Percentiles rank a stretch among this genome's conserved stretches.
Conservation (phyloP, 1,140 invertebrate genomes). For the Trichogramma pretiosum region DNA sequence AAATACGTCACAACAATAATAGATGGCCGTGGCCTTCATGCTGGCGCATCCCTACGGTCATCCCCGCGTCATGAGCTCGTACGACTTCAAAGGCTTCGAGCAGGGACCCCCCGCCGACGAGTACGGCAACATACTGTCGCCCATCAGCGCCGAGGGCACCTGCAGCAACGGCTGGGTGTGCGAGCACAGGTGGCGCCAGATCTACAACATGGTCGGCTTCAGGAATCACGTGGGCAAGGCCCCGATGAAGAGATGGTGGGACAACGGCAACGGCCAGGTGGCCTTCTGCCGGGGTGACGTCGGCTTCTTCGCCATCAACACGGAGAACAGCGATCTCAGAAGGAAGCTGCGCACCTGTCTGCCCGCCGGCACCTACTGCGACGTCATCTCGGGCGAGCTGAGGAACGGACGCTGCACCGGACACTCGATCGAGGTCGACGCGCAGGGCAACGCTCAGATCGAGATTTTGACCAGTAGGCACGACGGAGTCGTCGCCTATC, state of each 20-base stretch:
- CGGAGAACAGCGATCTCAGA: constrained; percentile 50
- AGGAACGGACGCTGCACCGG: constrained; percentile 50
- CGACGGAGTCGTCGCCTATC: constrained; percentile 59
- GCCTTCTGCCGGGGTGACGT: constrained; percentile 61
- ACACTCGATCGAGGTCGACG: constrained; percentile 47
- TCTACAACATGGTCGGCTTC: constrained; percentile 72
- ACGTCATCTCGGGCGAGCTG: constrained; percentile 61
- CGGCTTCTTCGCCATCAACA: constrained; percentile 69
- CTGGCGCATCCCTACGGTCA: neutral
- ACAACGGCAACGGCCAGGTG: constrained; percentile 63
- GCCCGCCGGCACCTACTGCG: constrained; percentile 72
- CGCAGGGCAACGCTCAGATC: constrained; percentile 47
- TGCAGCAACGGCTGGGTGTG: constrained; percentile 79
- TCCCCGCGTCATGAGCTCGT: constrained; percentile 73
- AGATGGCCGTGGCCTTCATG: constrained; percentile 47
- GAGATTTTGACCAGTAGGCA: constrained; percentile 42
- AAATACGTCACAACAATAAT: too few species aligned
- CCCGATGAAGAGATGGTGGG: constrained; percentile 24
- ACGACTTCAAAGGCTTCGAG: constrained; percentile 47
- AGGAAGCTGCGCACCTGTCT: constrained; percentile 57
- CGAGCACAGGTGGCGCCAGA: constrained; percentile 78
- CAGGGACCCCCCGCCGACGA: constrained; percentile 58
- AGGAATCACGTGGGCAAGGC: constrained; percentile 52
- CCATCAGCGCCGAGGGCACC: constrained; percentile 45
- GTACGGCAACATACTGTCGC: constrained; percentile 51